These are phyloP conservation scores for Eptatretus atami DNA, from an alignment of 2,797 vertebrate genomes.

Conservation along the genomic window DNA sequence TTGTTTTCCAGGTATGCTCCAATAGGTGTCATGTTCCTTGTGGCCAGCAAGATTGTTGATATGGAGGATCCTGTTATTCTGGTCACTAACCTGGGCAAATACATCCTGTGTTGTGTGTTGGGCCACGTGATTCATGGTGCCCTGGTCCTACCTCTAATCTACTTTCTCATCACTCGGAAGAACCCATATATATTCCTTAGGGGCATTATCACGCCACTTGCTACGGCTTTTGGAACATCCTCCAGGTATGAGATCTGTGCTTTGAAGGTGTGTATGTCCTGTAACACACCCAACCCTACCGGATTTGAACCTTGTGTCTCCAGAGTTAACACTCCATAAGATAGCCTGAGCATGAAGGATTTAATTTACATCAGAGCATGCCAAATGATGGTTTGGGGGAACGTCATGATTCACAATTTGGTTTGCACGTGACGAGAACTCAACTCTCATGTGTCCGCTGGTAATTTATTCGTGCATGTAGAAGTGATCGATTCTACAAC, in stretches of 20 bases:
- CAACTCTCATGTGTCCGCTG: no score
- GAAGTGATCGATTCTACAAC: no score
- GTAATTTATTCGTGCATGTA: no score
- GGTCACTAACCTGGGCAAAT: constrained; percentile 79
- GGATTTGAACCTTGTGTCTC: no score
- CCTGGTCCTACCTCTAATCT: constrained; percentile 61
- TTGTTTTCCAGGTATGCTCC: constrained; percentile 47
- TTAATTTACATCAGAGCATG: no score
- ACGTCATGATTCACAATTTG: no score
- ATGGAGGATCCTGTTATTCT: constrained; percentile 61
- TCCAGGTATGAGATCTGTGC: constrained; percentile 26
- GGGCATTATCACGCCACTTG: constrained; percentile 62
- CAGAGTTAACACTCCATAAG: no score
- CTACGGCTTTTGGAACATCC: constrained; percentile 79
- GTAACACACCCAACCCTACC: no score
- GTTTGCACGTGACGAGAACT: no score
- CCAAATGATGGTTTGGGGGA: no score
- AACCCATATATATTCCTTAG: constrained; percentile 71
- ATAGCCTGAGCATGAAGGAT: no score
- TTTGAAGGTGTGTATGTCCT: no score
- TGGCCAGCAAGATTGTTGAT: constrained; percentile 92
- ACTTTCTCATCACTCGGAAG: constrained; percentile 53
- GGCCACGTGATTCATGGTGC: constrained; percentile 76
- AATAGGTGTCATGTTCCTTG: constrained; percentile 76
- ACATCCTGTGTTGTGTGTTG: constrained; percentile 69